Base-by-base conservation (phyloP, 2,113 vertebrate genomes). In the Glaucidium brasilianum region DNA sequence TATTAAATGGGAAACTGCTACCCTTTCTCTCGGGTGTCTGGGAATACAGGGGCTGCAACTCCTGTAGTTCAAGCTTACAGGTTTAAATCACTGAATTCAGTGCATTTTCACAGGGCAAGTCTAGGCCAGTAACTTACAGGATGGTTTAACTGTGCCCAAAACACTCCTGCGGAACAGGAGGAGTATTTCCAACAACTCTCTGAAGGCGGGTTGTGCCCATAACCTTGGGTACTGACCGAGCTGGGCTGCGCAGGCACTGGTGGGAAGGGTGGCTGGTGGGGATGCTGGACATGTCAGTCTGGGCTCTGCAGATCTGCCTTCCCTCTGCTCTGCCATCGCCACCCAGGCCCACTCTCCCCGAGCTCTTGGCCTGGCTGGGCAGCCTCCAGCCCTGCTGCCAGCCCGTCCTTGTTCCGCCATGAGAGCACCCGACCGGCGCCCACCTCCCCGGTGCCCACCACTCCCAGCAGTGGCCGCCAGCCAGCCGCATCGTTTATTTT, bases 401-500 rank as follows among this genome's bases (percentile, higher is more conserved):
- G 71, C 49, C 41, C 1, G 3, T 30, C 66, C 32, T 39, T 8
- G 1, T n/a, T 55, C 35, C 0, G 0, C 16, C 13, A 12, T 2
- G 11, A 32, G 8, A 52, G 29, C 35, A 9, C 10, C 10, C 1
- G 0, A 4, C 29, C 0, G 1, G 59, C 8, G 5, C 41, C 53
- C 52, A 32, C 22, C 25, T 39, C n/a, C 72, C 22, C 5, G 1
- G 26, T 62, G 69, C 92, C 85, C 63, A 15, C 34, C 5, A 0
- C 32, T 35, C 14, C 39, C 71, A 13, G 79, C 77, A 68, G 87
- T 1, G 1, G n/a, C 37, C 1, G 1, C 82, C 85, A 55, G 47
- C 30, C 21, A 12, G 67, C 59, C 10, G 2, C 49, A 14, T 2
- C 10, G 0, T 60, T 95, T 84, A 35, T 56, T 95, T 43, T 45